phyloP scores from a whole-genome alignment of 2,888 invertebrate genomes.

The Stenchaetothrips biformis region DNA sequence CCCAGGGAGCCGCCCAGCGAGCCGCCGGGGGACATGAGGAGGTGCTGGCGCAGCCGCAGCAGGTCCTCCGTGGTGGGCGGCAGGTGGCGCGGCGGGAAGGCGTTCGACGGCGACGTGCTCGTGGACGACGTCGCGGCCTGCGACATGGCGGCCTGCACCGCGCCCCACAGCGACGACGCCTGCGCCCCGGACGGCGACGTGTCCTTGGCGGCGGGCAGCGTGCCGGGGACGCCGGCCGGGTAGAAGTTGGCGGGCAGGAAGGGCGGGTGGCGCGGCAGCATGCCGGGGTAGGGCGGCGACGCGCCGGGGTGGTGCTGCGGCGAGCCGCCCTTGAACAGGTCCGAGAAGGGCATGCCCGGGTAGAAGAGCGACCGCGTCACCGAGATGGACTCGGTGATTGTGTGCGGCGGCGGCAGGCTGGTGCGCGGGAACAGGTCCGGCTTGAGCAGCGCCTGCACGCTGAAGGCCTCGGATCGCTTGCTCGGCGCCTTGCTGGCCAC shows the following conservation, averaged over 20 bases:
- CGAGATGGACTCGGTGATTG: constrained; percentile 48
- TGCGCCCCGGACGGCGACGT: constrained; percentile 31
- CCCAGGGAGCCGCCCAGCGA: constrained; percentile 55
- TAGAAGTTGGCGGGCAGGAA: constrained; percentile 49
- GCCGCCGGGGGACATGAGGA: constrained; percentile 44
- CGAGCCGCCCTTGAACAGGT: constrained; percentile 45
- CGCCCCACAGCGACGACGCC: constrained; percentile 41
- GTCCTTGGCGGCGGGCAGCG: background rate
- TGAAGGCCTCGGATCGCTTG: constrained; percentile 77
- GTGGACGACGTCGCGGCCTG: constrained; percentile 52
- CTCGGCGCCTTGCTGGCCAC: constrained; percentile 32
- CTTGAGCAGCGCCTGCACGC: constrained; percentile 73
- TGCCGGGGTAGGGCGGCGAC: constrained; percentile 35
- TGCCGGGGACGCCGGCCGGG: constrained; percentile 52
- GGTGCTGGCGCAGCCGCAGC: constrained; percentile 55
- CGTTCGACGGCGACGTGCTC: constrained; percentile 44
- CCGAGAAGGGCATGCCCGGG: constrained; percentile 58
- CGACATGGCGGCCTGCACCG: constrained; percentile 45
- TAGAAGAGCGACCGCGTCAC: constrained; percentile 59
- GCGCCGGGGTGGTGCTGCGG: constrained; percentile 38
- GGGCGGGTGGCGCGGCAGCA: constrained; percentile 40
- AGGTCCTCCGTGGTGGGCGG: constrained; percentile 55
- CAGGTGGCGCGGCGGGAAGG: constrained; percentile 35
- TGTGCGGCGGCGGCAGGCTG: constrained; percentile 38
- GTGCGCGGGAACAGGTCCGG: constrained; percentile 59